Base-by-base conservation (phyloP, 2,888 invertebrate genomes). In the Nomada ferruginata region DNA sequence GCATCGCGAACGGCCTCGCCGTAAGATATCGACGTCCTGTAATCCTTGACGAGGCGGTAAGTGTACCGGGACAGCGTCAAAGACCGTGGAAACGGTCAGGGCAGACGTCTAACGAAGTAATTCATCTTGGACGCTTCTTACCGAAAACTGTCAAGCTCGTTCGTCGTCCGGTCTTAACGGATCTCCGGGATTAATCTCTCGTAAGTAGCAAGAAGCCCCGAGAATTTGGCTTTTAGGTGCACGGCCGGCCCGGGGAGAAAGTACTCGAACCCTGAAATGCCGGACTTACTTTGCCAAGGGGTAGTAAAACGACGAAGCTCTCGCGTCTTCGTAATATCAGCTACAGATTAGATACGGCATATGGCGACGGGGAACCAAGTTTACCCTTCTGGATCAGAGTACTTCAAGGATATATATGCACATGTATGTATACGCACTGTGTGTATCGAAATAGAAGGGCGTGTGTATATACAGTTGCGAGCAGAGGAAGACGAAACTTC, bases 331-430 rank as follows among this genome's bases (percentile, higher is more conserved):
- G 77, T 63, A 66, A 86, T 76, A 84, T 84, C 73, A 64, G 76
- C 68, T 79, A 64, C 61, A 65, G 72, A 44, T 85, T 72, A 60
- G 81, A 82, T 75, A 77, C 60, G 65, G 71, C 87, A 79, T 79
- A 82, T 79, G 79, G 76, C 76, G 47, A 64, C 29, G 64, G 73
- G 61, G 71, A 87, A 84, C 79, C 68, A 85, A 87, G 87, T 87
- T 87, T 83, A 85, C 83, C 81, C 81, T 85, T 83, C 70, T 81
- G 76, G 83, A 87, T 85, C 83, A 83, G 64, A 63, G 63, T 73
- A 73, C 59, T 83, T 76, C 59, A 61, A 63, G 55, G 20, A 23
- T 10, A 20, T 23, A 26, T 13, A 57, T 53, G 2, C 7, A 9
- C 36, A 5, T 36, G 9, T 36, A 69, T 65, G 44, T 83, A 20